Conservation (phyloP, 2,888 invertebrate genomes). For the Smittia aterrima region DNA sequence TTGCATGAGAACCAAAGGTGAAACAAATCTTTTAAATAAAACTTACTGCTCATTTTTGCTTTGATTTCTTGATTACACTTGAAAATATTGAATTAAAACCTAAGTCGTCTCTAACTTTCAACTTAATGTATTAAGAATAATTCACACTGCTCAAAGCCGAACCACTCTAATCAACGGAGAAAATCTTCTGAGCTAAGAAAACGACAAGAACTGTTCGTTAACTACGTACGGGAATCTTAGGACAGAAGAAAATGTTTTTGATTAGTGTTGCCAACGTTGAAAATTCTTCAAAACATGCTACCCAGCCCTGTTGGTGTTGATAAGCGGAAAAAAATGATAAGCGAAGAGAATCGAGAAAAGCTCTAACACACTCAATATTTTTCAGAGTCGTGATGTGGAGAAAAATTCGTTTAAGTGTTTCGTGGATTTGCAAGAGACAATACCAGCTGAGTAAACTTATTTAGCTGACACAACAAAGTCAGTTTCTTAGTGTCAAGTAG, state of each 20-base stretch:
- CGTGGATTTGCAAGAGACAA: background rate
- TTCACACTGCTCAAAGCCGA: background rate
- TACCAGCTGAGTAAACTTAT: background rate
- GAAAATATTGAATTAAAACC: background rate
- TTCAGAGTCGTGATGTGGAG: slow-evolving; percentile 21
- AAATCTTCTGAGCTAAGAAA: too few species aligned
- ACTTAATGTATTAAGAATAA: background rate
- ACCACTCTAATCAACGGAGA: background rate
- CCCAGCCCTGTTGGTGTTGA: too few species aligned
- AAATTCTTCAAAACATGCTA: too few species aligned
- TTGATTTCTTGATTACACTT: background rate
- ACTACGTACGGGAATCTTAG: too few species aligned
- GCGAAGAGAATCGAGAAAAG: background rate
- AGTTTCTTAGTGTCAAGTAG: background rate
- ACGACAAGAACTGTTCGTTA: too few species aligned
- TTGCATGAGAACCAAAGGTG: slow-evolving; percentile 18
- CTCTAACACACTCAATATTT: background rate
- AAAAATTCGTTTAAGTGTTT: background rate
- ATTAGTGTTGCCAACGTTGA: too few species aligned
- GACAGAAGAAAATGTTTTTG: too few species aligned
- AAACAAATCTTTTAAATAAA: background rate
- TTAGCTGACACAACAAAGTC: slow-evolving; percentile 15
- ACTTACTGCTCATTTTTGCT: slow-evolving; percentile 36
- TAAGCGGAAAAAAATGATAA: background rate
- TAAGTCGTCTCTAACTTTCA: background rate